These are phyloP conservation scores for Nestor notabilis DNA, from an alignment of 2,113 vertebrate species.

Conservation along the genomic window DNA sequence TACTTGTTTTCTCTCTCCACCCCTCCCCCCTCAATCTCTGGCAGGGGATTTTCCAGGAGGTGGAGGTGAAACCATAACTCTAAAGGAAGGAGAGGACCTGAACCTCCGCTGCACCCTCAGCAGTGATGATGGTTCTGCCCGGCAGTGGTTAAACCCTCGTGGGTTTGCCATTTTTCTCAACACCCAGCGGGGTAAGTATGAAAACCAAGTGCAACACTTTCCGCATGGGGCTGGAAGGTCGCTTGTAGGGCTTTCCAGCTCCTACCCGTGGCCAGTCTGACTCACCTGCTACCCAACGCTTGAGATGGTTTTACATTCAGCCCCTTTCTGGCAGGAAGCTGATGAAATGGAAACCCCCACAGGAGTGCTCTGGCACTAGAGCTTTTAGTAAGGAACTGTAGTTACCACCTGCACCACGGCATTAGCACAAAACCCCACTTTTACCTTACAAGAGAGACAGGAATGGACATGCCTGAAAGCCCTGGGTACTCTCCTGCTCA, in stretches of 20 bases:
- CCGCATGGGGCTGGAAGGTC: not conserved
- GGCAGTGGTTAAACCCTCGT: constrained; percentile 38
- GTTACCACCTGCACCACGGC: not conserved
- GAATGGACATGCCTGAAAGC: not conserved
- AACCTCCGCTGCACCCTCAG: not conserved
- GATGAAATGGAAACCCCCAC: not conserved
- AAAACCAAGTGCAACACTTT: not conserved
- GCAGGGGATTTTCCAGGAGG: constrained; percentile 30
- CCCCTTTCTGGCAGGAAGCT: not conserved
- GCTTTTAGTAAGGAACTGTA: not conserved
- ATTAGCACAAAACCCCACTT: not conserved
- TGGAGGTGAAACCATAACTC: not conserved
- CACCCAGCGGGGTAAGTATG: constrained; percentile 13
- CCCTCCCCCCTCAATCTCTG: too few relatives aligned
- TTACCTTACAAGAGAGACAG: not conserved
- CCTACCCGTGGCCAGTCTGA: not conserved
- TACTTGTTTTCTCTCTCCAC: not conserved
- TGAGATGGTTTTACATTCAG: not conserved
- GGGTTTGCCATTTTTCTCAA: constrained; percentile 52
- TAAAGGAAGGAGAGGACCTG: constrained; percentile 50
- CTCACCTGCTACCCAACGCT: not conserved
- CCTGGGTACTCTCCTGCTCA: not conserved
- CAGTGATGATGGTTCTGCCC: fast-evolving
- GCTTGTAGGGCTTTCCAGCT: not conserved
- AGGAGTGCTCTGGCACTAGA: not conserved